phyloP scores from a whole-genome alignment of 2,888 invertebrate genomes.

The Myopa tessellatipennis region DNA sequence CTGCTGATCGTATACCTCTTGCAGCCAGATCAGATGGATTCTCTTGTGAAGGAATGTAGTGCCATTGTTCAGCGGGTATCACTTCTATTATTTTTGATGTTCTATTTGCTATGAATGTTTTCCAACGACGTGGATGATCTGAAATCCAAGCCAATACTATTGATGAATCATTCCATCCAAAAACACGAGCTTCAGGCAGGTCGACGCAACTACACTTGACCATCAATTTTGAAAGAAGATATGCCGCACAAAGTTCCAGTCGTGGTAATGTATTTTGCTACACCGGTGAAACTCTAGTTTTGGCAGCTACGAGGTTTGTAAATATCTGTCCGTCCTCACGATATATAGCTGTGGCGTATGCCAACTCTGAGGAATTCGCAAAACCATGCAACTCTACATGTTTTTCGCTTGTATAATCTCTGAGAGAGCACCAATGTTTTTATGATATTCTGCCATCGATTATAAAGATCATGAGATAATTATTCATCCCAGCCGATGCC shows the following conservation, averaged over 20 bases:
- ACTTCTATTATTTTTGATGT: slow-evolving; percentile 37
- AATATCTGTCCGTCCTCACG: slow-evolving; percentile 9
- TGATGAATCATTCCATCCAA: slow-evolving; percentile 38
- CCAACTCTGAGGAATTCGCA: slow-evolving; percentile 30
- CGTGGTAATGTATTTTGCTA: slow-evolving; percentile 38
- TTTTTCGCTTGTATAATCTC: slow-evolving; percentile 22
- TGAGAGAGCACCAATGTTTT: neutral
- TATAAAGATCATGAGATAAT: slow-evolving; percentile 16
- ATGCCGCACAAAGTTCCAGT: slow-evolving; percentile 39
- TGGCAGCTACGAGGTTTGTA: slow-evolving; percentile 31
- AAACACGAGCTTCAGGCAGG: neutral
- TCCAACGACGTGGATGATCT: slow-evolving; percentile 36
- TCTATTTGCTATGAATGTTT: slow-evolving; percentile 41
- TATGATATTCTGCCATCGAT: slow-evolving; percentile 26
- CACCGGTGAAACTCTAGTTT: slow-evolving; percentile 38
- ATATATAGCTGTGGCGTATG: slow-evolving; percentile 38
- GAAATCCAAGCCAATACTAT: slow-evolving; percentile 38
- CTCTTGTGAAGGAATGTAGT: slow-evolving; percentile 35
- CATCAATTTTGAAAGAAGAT: slow-evolving; percentile 30
- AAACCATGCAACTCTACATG: slow-evolving; percentile 29
- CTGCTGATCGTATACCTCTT: neutral
- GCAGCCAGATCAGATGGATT: neutral
- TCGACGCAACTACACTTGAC: neutral
- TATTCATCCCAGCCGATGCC: slow-evolving; percentile 29
- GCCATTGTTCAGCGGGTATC: slow-evolving; percentile 28